Base-by-base conservation (phyloP, 2,797 vertebrate species). In the Lithobates pipiens region DNA sequence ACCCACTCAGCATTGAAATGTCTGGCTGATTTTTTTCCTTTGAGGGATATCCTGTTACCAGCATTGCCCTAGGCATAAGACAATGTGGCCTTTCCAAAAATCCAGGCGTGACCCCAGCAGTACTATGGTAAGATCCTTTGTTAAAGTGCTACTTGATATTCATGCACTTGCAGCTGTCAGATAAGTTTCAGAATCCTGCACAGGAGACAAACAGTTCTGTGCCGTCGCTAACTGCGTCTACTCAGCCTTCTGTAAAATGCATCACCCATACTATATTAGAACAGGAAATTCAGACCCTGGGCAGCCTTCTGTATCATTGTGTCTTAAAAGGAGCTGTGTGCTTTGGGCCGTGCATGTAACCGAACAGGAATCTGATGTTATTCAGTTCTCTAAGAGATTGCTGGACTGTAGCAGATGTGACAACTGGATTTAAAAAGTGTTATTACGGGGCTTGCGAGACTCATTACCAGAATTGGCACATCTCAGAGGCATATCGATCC, bases 271-370 rank as follows among this genome's bases (percentile, higher is more conserved):
- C 87, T 87, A 83, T 88, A 84, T 81, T 57, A 89, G 69, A 88
- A 88, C 76, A 88, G 87, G 87, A 88, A 87, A 54, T 63, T 27
- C 50, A 82, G 16, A 54, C 81, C 85, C 46, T 25, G 50, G 63
- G 80, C 89, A 57, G 63, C 44, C 79, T 77, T 83, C 85, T 88
- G 87, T 68, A 89, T 80, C 85, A 85, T 83, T 88, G 88, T 83
- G 11, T 11, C 50, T 88, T 84, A 61, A 73, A 86, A 46, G 46
- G 73, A 84, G 39, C 50, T 67, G 21, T 50, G 80, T 50, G 5
- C 85, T 84, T 77, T 82, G 27, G 76, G 88, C 29, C 0, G 0
- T 0, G 0, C 25, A 44, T 25, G 4, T 32, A 76, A 78, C 25
- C 23, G 5, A 75, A 80, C 50, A 85, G 74, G 2, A 44, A 70